Evolutionary conservation across 2,797 vertebrate genomes (phyloP), one percentile per base, ranked within the genome.

Genomic region (Halcyon badia): DNA sequence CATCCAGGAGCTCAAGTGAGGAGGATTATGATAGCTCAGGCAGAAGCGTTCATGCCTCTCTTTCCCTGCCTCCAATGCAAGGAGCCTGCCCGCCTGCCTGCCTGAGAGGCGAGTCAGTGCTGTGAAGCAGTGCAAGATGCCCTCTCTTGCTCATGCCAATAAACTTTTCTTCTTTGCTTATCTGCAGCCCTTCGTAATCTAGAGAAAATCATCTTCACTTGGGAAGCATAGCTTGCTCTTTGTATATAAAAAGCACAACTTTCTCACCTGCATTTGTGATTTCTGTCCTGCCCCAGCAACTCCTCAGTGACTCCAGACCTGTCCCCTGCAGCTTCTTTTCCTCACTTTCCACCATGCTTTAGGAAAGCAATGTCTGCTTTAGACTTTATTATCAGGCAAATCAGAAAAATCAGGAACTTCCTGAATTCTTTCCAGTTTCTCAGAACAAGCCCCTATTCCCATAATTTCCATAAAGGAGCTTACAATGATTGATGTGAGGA

Each of bases 261-360:
- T 91, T 87, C 66, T 77, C 60, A 90, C 80, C 73, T 54, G 39
- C 20, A n/a, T 52, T 52, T 61, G 73, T 87, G 90, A 79, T 89
- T 85, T 86, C 64, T 90, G 65, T 87, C 58, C 35, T 77, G 76
- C 52, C 64, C 48, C 60, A 33, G 44, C 9, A 73, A 64, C 79
- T 97, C 84, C 69, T 93, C 81, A 83, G 81, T 52, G 76, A 91
- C 76, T 89, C 81, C 68, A 61, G 70, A 91, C 64, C 92, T 89
- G 60, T 66, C 68, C 68, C 82, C 41, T 58, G 41, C 37, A 93
- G 48, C 41, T 92, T 84, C 44, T 68, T 73, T 83, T 73, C 48
- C 68, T 83, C 54, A 31, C n/a, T 85, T 75, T 69, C 20, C 30
- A 49, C 66, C 3, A 0, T 56, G 26, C 14, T 66, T 80, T 68